Evolutionary conservation across 2,888 invertebrate genomes (phyloP).

Genomic region (Tetanocera ferruginea): DNA sequence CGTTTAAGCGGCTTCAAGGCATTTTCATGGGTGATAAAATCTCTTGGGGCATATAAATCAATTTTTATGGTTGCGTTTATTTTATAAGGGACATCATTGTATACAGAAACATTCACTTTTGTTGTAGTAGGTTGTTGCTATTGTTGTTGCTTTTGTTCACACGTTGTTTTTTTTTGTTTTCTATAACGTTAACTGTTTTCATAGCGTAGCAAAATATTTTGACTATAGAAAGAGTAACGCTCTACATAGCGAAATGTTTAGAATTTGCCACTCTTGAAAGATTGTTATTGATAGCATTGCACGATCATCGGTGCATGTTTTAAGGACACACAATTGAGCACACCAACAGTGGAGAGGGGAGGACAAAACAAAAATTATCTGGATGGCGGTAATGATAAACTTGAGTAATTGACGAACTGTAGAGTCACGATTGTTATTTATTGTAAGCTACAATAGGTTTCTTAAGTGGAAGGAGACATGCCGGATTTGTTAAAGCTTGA

Average conservation of each 20-base stretch:
- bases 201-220: not conserved
- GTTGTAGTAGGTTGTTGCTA: constrained; percentile 7
- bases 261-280: constrained; percentile 35
- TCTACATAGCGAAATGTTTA: constrained; percentile 10
- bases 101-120: not conserved
- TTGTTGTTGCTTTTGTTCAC: constrained; percentile 11
- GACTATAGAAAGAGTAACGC: not conserved
- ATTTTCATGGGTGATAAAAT: constrained; percentile 53
- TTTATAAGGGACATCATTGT: constrained; percentile 33
- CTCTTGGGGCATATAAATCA: constrained; percentile 54
- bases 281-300: constrained; percentile 24
- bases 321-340: not conserved
- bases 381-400: constrained; percentile 21
- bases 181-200: not conserved
- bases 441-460: not conserved
- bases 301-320: not conserved
- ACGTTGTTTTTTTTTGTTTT: constrained; percentile 1
- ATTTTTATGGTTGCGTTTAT: constrained; percentile 46
- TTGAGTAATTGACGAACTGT: constrained; percentile 29
- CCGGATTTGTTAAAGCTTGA: not conserved
- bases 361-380: not conserved
- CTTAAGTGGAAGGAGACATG: not conserved
- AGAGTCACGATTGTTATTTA: constrained; percentile 26
- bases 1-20: constrained; percentile 35
- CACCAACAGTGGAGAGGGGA: too few relatives aligned